Percentiles rank a stretch among this genome's conserved stretches.
phyloP scores from a whole-genome alignment of 2,888 invertebrate species.

The Drosophila incognita region DNA sequence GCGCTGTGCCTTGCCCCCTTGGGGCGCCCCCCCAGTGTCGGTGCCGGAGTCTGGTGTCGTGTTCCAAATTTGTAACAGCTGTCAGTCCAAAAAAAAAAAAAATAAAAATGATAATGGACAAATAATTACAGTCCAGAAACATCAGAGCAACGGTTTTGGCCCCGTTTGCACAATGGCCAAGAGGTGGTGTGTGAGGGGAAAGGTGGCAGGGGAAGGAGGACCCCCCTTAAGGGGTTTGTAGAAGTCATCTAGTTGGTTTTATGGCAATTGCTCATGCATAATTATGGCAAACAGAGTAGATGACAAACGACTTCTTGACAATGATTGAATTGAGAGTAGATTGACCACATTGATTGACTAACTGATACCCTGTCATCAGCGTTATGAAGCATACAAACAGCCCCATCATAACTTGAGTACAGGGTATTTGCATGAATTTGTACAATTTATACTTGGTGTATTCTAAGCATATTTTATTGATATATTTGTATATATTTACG shows the following conservation, averaged over 20 bases:
- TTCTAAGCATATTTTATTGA: neutral
- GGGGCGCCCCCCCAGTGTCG: constrained; percentile 13
- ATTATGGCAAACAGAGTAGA: constrained; percentile 43
- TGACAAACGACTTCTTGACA: constrained; percentile 30
- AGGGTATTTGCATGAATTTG: too few relatives aligned
- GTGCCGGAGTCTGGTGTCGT: constrained; percentile 35
- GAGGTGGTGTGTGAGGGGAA: neutral
- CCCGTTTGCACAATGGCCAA: constrained; percentile 48
- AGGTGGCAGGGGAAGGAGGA: neutral
- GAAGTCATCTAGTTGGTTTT: constrained; percentile 41
- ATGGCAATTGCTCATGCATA: constrained; percentile 67
- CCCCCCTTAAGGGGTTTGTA: neutral
- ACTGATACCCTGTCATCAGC: neutral
- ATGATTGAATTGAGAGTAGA: constrained; percentile 1
- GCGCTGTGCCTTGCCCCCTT: constrained; percentile 45
- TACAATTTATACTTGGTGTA: neutral
- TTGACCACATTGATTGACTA: neutral
- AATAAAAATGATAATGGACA: constrained; percentile 64
- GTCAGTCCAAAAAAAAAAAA: constrained; percentile 29
- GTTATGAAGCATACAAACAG: neutral
- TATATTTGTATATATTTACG: neutral
- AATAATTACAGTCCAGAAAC: constrained; percentile 65
- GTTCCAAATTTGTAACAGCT: constrained; percentile 70
- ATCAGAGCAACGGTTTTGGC: constrained; percentile 49
- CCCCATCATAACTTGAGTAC: too few relatives aligned